These are phyloP conservation scores for Brachypodius melanocephalos DNA, from an alignment of 2,113 vertebrate species.

Conservation along the genomic window DNA sequence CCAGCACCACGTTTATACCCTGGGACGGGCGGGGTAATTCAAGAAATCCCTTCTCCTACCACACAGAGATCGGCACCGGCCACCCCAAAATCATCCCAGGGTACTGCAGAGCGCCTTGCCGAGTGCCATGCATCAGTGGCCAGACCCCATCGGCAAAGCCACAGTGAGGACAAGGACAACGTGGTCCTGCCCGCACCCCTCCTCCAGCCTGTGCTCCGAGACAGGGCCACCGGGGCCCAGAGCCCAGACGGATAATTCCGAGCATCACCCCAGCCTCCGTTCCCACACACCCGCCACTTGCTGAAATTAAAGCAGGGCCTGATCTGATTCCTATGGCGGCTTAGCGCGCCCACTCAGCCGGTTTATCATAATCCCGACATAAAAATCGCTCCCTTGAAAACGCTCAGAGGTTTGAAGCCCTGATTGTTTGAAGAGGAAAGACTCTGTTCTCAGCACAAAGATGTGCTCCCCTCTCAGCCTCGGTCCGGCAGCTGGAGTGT, in stretches of 20 bases:
- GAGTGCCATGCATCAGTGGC: fast-evolving
- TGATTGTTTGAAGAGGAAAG: conserved; percentile 23
- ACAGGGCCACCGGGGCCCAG: not conserved
- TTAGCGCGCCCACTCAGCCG: conserved; percentile 15
- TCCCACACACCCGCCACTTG: not conserved
- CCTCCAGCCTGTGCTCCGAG: fast-evolving
- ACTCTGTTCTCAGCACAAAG: conserved; percentile 24
- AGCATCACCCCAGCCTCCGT: not conserved
- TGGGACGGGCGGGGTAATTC: fast-evolving
- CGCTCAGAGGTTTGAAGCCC: not conserved
- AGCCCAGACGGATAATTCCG: not conserved
- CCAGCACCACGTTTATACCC: fast-evolving
- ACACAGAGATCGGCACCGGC: fast-evolving
- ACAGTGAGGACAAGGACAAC: fast-evolving
- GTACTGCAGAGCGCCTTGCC: fast-evolving
- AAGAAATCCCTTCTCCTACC: not conserved
- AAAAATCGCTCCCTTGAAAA: conserved; percentile 14
- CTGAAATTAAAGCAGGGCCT: conserved; percentile 18
- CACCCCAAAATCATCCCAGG: not conserved
- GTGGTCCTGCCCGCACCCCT: fast-evolving
- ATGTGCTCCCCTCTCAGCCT: not conserved
- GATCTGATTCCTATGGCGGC: conserved; percentile 1
- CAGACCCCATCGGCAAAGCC: not conserved
- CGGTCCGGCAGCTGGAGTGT: not conserved
- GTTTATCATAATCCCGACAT: conserved; percentile 26